Conservation (phyloP, 2,113 vertebrate genomes). For the Protobothrops mucrosquamatus region DNA sequence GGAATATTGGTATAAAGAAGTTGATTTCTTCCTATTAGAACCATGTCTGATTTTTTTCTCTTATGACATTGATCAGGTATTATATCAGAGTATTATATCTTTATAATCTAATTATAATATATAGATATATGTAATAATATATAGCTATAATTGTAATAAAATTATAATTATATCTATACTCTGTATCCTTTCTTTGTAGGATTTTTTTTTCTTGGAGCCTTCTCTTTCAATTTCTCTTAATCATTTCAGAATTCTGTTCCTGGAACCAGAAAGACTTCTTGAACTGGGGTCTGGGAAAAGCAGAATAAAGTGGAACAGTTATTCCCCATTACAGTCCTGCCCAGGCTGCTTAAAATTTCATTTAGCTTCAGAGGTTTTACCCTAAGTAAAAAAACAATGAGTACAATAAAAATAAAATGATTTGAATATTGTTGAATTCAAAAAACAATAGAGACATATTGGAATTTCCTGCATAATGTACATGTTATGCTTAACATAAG, state of each 20-base stretch:
- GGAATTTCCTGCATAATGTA: neutral
- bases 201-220: neutral
- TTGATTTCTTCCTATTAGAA: neutral
- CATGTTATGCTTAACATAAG: neutral
- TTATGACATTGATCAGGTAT: neutral
- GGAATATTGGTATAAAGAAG: neutral
- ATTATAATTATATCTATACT: neutral
- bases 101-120: neutral
- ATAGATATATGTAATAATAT: too few relatives aligned
- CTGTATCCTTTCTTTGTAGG: neutral
- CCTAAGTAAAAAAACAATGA: neutral
- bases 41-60: neutral
- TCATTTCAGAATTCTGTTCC: neutral
- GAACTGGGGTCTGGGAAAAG: neutral
- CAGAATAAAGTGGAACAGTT: neutral
- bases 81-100: neutral
- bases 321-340: neutral
- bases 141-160: too few relatives aligned
- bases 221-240: neutral
- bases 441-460: neutral
- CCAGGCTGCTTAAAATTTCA: neutral
- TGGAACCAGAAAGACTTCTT: neutral
- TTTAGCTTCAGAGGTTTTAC: neutral
- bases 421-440: neutral
- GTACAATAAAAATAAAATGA: neutral